Conservation (phyloP, 2,888 invertebrate genomes). For the Drosophila helvetica region DNA sequence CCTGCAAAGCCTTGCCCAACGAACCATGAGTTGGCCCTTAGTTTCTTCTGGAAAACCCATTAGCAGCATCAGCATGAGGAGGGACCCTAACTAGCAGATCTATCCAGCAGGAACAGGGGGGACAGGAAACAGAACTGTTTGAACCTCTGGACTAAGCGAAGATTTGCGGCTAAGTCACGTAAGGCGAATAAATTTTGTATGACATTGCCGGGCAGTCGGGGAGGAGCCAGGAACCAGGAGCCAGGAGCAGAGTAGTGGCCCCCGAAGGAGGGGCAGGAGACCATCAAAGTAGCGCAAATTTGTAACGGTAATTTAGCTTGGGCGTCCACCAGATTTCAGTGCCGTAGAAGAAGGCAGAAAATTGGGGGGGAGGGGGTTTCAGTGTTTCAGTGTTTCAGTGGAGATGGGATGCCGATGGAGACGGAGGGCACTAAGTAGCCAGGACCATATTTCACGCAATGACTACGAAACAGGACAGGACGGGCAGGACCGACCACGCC, state of each 20-base stretch:
- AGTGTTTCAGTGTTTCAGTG: no score
- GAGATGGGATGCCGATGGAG: not conserved
- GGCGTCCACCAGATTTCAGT: slow-evolving; percentile 30
- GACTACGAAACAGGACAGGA: slow-evolving; percentile 52
- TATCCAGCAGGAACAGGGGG: not conserved
- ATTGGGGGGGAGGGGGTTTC: no score
- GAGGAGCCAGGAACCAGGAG: not conserved
- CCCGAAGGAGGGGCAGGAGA: slow-evolving; percentile 1
- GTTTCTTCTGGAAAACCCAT: slow-evolving; percentile 44
- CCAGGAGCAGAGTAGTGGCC: not conserved
- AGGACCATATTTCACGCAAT: slow-evolving; percentile 48
- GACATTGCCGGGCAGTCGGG: slow-evolving; percentile 7
- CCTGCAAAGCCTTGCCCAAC: slow-evolving; percentile 32
- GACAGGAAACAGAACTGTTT: slow-evolving; percentile 14
- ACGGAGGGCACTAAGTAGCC: slow-evolving; percentile 40
- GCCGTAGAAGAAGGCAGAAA: slow-evolving; percentile 6
- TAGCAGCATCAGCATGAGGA: slow-evolving; percentile 48
- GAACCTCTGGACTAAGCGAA: slow-evolving; percentile 35
- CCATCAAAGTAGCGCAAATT: slow-evolving; percentile 51
- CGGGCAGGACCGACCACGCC: slow-evolving; percentile 39
- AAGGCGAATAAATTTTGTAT: slow-evolving; percentile 55
- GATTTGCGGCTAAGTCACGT: slow-evolving; percentile 56
- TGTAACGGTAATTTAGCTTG: slow-evolving; percentile 49
- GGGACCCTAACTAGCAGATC: slow-evolving; percentile 28
- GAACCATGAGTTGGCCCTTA: slow-evolving; percentile 51